phyloP scores from a whole-genome alignment of 1,140 invertebrate genomes.

The Ostrea denselamellosa region DNA sequence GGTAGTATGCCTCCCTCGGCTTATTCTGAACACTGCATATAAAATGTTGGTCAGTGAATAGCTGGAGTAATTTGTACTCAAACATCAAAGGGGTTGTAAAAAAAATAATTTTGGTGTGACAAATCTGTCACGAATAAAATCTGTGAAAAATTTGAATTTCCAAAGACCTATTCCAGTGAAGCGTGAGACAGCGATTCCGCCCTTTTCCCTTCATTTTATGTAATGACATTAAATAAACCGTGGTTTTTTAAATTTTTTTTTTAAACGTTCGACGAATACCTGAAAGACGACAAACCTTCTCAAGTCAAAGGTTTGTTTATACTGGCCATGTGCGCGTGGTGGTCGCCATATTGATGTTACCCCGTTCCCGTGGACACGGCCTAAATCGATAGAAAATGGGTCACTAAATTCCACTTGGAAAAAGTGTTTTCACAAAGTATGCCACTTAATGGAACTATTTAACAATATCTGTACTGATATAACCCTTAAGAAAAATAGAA shows the following conservation, averaged over 20 bases:
- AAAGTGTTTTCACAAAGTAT: not conserved
- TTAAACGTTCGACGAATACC: not conserved
- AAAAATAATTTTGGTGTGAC: not conserved
- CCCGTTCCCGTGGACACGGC: slow-evolving; percentile 25
- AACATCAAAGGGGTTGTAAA: slow-evolving; percentile 13
- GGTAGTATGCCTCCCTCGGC: not conserved
- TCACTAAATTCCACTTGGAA: not conserved
- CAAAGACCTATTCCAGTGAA: not conserved
- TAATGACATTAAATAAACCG: not conserved
- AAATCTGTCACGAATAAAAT: not conserved
- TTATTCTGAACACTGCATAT: not conserved
- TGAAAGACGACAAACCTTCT: not conserved
- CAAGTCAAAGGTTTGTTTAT: not conserved
- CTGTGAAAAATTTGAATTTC: slow-evolving; percentile 1
- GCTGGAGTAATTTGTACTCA: not conserved
- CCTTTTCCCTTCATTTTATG: not conserved
- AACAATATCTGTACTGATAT: not conserved
- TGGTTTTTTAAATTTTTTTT: not conserved
- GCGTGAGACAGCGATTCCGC: not conserved
- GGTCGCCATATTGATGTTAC: slow-evolving; percentile 22
- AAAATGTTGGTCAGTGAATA: not conserved
- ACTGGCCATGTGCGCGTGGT: slow-evolving; percentile 5
- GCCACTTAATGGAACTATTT: not conserved
- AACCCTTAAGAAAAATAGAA: not conserved
- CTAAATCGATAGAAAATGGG: not conserved